Evolutionary conservation across 1,140 invertebrate genomes (phyloP).

Genomic region (Pygmarrhopalites habei): DNA sequence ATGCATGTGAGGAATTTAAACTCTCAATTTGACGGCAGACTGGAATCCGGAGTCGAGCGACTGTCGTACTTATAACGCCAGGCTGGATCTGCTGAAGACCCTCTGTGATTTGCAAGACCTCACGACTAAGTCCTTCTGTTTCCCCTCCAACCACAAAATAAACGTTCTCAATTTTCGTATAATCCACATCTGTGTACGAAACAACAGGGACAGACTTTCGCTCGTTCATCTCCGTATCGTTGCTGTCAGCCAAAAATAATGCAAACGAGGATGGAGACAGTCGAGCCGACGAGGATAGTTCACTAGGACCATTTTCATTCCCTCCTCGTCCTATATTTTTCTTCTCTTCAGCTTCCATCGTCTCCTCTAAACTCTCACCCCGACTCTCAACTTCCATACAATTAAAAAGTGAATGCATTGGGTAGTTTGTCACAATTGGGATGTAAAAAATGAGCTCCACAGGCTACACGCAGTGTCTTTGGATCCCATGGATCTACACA

Average conservation of each 20-base stretch:
- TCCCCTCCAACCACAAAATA: constrained; percentile 79
- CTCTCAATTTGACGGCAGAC: constrained; percentile 70
- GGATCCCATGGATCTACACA: constrained; percentile 81
- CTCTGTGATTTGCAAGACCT: constrained; percentile 54
- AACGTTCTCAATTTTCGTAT: constrained; percentile 47
- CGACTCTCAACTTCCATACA: neutral
- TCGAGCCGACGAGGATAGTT: neutral
- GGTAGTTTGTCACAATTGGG: constrained; percentile 54
- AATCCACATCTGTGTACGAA: constrained; percentile 59
- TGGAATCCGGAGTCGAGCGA: constrained; percentile 62
- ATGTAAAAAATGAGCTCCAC: constrained; percentile 77
- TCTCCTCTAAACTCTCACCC: neutral
- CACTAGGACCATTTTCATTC: no score
- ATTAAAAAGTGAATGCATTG: constrained; percentile 45
- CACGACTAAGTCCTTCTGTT: constrained; percentile 68
- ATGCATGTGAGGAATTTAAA: constrained; percentile 72
- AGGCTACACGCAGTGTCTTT: constrained; percentile 73
- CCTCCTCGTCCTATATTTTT: no score
- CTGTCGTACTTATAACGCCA: neutral
- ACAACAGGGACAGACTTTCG: constrained; percentile 47
- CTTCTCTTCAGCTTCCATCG: neutral
- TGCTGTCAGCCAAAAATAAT: constrained; percentile 30
- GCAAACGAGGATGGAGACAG: constrained; percentile 10
- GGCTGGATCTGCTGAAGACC: constrained; percentile 45
- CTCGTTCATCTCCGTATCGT: neutral